Conservation (phyloP, 53 echinoderm and acorn worm species). For the Paracentrotus lividus region DNA sequence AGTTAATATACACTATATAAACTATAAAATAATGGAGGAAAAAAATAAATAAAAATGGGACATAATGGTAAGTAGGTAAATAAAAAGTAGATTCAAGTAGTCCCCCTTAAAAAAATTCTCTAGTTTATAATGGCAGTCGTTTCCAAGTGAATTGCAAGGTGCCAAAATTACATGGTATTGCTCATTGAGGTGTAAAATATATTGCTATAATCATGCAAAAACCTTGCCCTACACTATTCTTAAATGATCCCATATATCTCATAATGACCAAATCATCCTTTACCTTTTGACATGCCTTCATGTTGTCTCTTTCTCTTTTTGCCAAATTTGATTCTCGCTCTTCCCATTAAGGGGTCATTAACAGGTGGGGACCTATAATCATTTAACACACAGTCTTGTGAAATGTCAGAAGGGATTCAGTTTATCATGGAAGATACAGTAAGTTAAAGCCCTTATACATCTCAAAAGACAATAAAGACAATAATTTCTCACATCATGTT, state of each 20-base stretch:
- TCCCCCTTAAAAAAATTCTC: too few species aligned
- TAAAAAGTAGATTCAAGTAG: too few species aligned
- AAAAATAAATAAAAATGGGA: too few species aligned
- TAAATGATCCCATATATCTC: neutral
- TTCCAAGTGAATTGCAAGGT: too few species aligned
- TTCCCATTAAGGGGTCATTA: conserved; percentile 21
- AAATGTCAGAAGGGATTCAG: neutral
- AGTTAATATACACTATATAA: too few species aligned
- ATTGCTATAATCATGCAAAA: neutral
- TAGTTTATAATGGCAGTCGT: too few species aligned
- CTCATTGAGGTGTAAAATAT: neutral
- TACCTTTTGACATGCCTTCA: too few species aligned
- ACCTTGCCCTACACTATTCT: neutral
- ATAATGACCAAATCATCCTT: neutral
- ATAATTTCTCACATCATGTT: too few species aligned
- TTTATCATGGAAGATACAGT: neutral
- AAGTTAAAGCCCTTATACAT: neutral
- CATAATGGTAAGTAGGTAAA: too few species aligned
- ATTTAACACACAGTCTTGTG: neutral
- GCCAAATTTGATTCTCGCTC: neutral
- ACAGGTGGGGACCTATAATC: neutral
- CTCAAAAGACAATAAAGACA: neutral
- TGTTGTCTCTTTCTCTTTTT: neutral
- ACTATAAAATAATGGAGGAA: too few species aligned
- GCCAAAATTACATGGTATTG: too few species aligned